phyloP scores from a whole-genome alignment of 2,113 vertebrate species.

The Cyrtonyx montezumae region DNA sequence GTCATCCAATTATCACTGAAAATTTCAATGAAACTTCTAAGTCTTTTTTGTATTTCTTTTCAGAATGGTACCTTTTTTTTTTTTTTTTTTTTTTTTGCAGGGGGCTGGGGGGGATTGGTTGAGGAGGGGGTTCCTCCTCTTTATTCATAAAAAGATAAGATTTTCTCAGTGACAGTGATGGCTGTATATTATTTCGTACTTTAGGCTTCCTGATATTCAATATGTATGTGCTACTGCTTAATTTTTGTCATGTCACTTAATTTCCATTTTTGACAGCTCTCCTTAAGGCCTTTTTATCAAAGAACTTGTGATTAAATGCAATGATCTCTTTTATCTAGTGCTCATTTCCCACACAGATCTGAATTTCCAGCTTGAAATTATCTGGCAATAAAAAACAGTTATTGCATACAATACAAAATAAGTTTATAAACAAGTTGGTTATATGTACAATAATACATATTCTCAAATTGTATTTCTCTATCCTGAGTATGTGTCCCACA shows the following conservation, averaged over 20 bases:
- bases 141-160: neutral
- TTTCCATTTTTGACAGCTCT: neutral
- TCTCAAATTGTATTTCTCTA: neutral
- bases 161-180: neutral
- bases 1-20: neutral
- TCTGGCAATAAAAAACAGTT: neutral
- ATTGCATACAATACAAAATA: neutral
- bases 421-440: neutral
- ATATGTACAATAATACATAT: neutral
- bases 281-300: neutral
- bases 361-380: neutral
- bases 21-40: neutral
- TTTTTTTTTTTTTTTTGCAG: too few relatives aligned
- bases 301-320: neutral
- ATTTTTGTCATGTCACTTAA: neutral
- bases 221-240: neutral
- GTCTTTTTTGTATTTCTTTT: neutral
- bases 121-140: neutral
- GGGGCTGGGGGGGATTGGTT: too few relatives aligned
- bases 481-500: neutral
- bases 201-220: neutral
- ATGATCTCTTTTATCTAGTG: neutral
- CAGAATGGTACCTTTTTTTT: too few relatives aligned
- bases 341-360: neutral
- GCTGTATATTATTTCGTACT: neutral